Conservation (phyloP, 2,113 vertebrate species). For the Sylvietta virens region DNA sequence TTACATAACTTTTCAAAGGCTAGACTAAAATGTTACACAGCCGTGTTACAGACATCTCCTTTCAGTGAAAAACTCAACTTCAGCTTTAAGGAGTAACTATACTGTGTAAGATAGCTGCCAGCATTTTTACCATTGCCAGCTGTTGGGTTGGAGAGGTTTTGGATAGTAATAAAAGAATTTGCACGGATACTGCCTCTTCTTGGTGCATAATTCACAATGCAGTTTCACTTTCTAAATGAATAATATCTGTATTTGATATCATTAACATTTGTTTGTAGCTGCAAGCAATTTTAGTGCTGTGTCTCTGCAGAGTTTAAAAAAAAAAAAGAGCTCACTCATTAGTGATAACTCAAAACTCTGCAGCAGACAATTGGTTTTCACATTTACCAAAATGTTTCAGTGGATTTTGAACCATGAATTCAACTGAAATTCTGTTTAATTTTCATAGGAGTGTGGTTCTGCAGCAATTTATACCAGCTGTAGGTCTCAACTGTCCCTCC, state of each 20-base stretch:
- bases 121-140: neutral
- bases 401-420: neutral
- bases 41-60: neutral
- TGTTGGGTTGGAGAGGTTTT: neutral
- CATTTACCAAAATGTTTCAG: neutral
- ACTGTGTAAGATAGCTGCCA: neutral
- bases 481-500: neutral
- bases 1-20: neutral
- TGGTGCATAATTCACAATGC: neutral
- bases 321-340: neutral
- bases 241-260: neutral
- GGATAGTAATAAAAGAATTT: neutral
- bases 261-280: slow-evolving; percentile 1
- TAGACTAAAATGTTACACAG: neutral
- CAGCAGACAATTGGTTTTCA: neutral
- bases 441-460: neutral
- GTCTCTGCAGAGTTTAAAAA: neutral
- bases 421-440: neutral
- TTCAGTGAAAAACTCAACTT: neutral
- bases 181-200: neutral
- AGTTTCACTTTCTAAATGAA: slow-evolving; percentile 4
- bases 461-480: neutral
- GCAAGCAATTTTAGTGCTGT: neutral
- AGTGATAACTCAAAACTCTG: neutral
- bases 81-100: neutral